These are phyloP conservation scores for Gobiocypris rarus DNA, from an alignment of 2,113 vertebrate species.

Conservation along the genomic window DNA sequence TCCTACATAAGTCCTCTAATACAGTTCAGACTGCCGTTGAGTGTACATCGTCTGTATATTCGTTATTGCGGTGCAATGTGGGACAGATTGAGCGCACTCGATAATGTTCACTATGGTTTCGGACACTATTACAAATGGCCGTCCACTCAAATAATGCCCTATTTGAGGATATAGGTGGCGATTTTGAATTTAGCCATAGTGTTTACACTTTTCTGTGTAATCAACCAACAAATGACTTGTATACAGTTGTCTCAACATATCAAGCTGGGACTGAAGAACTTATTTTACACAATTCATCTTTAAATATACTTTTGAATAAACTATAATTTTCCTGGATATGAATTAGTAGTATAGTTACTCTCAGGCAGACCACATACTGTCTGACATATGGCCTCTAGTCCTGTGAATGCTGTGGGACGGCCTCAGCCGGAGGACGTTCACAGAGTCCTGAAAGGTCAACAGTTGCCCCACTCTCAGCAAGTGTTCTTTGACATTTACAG, in stretches of 20 bases:
- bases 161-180: no score
- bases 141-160: no score
- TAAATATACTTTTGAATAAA: not conserved
- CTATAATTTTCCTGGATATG: not conserved
- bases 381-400: constrained; percentile 12
- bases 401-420: not conserved
- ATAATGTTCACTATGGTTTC: no score
- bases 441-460: constrained; percentile 32
- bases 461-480: constrained; percentile 10
- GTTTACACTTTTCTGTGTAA: not conserved
- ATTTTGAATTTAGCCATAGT: no score
- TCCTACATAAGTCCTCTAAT: no score
- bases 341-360: constrained; percentile 1
- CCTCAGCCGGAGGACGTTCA: constrained; percentile 18
- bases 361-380: not conserved
- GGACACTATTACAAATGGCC: no score
- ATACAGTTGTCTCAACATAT: not conserved
- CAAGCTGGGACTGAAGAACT: not conserved
- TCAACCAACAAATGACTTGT: not conserved
- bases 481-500: constrained; percentile 44
- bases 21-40: no score
- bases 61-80: no score
- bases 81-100: no score
- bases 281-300: not conserved
- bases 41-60: no score